Percentiles rank a stretch among this genome's conserved stretches.
Conservation (phyloP, 2,113 vertebrate genomes). For the Semicossyphus pulcher region DNA sequence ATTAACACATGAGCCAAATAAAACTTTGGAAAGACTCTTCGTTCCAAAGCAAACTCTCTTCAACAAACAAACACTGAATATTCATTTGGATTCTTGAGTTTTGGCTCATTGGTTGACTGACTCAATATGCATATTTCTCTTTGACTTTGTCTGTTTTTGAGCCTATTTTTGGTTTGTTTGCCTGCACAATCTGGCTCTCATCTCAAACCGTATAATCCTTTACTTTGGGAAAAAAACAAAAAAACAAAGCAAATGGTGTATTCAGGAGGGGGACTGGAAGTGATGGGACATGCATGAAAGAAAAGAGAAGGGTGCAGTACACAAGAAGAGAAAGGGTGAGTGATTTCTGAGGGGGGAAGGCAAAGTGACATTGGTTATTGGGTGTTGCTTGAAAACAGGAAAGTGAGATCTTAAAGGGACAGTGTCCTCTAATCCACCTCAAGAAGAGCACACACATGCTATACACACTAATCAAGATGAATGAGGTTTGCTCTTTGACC, state of each 20-base stretch:
- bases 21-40: conserved; percentile 22
- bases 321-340: conserved; percentile 17
- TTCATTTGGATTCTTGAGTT: conserved; percentile 29
- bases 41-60: conserved; percentile 20
- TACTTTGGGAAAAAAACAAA: not conserved
- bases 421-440: conserved; percentile 54
- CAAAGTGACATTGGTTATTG: conserved; percentile 47
- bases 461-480: conserved; percentile 54
- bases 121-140: conserved; percentile 31
- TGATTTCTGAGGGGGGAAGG: conserved; percentile 23
- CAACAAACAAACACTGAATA: conserved; percentile 21
- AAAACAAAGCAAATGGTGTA: conserved; percentile 12
- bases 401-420: conserved; percentile 39
- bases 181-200: conserved; percentile 32
- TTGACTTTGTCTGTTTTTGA: conserved; percentile 33
- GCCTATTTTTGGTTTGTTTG: conserved; percentile 39
- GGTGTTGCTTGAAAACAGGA: conserved; percentile 35
- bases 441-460: too few species aligned
- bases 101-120: conserved; percentile 33
- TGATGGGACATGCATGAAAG: conserved; percentile 1
- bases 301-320: conserved; percentile 7
- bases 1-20: conserved; percentile 20
- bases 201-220: conserved; percentile 13
- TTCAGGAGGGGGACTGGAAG: conserved; percentile 10
- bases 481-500: conserved; percentile 49